Conservation (phyloP, 2,888 invertebrate species). For the Aelia acuminata region DNA sequence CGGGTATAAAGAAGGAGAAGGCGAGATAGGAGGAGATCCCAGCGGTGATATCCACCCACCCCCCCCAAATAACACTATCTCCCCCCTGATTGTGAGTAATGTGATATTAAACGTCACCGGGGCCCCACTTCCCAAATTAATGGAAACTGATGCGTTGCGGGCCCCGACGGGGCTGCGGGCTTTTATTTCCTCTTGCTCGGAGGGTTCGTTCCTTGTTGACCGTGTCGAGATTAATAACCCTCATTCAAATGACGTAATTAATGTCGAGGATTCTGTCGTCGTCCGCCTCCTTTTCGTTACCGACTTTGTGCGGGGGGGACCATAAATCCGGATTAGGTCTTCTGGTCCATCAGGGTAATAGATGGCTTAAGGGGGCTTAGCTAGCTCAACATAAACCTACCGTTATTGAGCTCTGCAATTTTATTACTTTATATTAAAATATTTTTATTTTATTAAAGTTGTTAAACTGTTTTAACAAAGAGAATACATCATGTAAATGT, state of each 20-base stretch:
- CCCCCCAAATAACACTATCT: constrained; percentile 12
- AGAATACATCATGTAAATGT: too few species aligned
- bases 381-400: not conserved
- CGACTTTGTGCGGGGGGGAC: not conserved
- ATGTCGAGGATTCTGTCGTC: constrained; percentile 20
- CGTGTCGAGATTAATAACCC: constrained; percentile 51
- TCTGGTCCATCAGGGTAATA: constrained; percentile 52
- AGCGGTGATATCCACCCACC: not conserved
- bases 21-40: constrained; percentile 30
- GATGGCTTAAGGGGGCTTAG: constrained; percentile 3
- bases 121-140: constrained; percentile 53
- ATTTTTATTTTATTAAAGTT: too few species aligned
- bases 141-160: constrained; percentile 52
- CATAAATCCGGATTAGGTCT: constrained; percentile 55
- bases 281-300: constrained; percentile 42
- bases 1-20: constrained; percentile 2
- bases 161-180: not conserved
- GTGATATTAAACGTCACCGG: constrained; percentile 54
- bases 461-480: too few species aligned
- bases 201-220: not conserved
- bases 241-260: constrained; percentile 57
- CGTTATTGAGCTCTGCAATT: not conserved
- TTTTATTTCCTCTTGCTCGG: not conserved
- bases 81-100: constrained; percentile 53
- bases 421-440: not conserved